Percentiles rank a stretch among this genome's conserved stretches.
Conservation (phyloP, 1,140 invertebrate species). For the Drosophila equinoxialis region DNA sequence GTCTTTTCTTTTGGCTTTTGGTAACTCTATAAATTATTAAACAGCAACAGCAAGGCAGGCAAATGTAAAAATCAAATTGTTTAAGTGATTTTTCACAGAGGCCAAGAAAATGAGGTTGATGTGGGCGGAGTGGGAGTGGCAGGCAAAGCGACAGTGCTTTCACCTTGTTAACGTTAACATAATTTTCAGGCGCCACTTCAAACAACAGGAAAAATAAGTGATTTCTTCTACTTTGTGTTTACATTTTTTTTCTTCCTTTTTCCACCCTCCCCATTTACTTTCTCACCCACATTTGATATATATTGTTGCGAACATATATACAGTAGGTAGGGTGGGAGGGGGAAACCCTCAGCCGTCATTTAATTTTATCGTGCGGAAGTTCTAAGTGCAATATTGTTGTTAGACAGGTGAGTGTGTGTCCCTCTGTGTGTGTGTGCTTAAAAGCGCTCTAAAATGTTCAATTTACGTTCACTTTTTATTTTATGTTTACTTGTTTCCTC, state of each 20-base stretch:
- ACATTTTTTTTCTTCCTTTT: constrained; percentile 12
- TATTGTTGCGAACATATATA: constrained; percentile 60
- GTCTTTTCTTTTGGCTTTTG: not conserved
- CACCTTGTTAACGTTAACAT: constrained; percentile 78
- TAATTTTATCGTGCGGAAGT: constrained; percentile 79
- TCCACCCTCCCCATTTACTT: not conserved
- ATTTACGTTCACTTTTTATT: constrained; percentile 66
- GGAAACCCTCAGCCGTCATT: constrained; percentile 61
- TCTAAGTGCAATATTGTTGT: constrained; percentile 68
- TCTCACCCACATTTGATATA: constrained; percentile 54
- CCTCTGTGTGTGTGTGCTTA: constrained; percentile 39
- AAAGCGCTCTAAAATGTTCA: constrained; percentile 81
- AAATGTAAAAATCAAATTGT: constrained; percentile 78
- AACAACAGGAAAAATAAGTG: constrained; percentile 67
- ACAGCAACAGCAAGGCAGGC: constrained; percentile 31
- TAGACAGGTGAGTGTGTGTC: constrained; percentile 43
- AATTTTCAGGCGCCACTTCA: constrained; percentile 61
- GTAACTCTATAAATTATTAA: constrained; percentile 72
- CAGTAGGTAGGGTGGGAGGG: not conserved
- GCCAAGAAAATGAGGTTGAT: not conserved
- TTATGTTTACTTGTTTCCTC: constrained; percentile 15
- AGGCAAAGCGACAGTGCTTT: constrained; percentile 47
- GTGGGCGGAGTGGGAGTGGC: not conserved
- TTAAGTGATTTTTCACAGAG: constrained; percentile 75
- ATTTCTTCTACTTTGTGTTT: constrained; percentile 52